These are phyloP conservation scores for Turdus rufiventris DNA, from an alignment of 2,113 vertebrate species.

Conservation along the genomic window DNA sequence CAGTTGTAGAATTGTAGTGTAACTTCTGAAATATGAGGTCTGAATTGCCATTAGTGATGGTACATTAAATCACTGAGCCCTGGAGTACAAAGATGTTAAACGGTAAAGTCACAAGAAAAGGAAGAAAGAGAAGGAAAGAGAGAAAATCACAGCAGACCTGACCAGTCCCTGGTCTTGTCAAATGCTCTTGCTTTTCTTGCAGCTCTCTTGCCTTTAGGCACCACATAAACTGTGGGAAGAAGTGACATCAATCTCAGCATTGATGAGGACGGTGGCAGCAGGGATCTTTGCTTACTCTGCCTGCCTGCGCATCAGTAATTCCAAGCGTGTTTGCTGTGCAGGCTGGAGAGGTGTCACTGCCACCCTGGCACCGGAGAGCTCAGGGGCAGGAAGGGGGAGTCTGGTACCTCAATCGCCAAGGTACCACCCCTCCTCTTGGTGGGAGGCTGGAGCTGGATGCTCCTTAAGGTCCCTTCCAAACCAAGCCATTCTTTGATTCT, in stretches of 20 bases:
- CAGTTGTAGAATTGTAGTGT: not conserved
- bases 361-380: not conserved
- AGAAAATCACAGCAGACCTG: conserved; percentile 8
- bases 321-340: accelerated
- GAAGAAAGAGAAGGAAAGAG: not conserved
- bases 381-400: accelerated
- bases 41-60: conserved; percentile 5
- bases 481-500: not conserved
- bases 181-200: not conserved
- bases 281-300: not conserved
- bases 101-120: not conserved
- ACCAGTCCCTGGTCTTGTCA: not conserved
- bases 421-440: not conserved
- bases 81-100: conserved; percentile 16
- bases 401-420: not conserved
- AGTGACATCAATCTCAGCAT: not conserved
- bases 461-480: not conserved
- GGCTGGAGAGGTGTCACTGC: not conserved
- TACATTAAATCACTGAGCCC: conserved; percentile 37
- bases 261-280: not conserved
- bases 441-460: not conserved
- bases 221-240: not conserved
- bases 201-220: not conserved
- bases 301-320: not conserved
- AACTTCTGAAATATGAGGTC: conserved; percentile 31